Percentiles rank a stretch among this genome's conserved stretches.
phyloP scores from a whole-genome alignment of 2,113 vertebrate genomes.

The Plectropomus leopardus region DNA sequence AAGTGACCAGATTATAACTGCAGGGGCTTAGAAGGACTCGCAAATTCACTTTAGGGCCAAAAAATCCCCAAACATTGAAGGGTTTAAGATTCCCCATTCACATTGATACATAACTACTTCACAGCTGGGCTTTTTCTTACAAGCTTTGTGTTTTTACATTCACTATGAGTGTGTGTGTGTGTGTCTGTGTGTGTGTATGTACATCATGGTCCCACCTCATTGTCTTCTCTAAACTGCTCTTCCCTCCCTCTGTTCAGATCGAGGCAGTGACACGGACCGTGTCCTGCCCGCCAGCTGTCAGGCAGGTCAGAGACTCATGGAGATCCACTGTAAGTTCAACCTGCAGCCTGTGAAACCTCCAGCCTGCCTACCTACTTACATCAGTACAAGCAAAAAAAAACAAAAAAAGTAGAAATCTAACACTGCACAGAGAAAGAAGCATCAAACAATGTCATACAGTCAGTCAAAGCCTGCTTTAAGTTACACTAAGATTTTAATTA shows the following conservation, averaged over 20 bases:
- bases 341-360: slow-evolving; percentile 50
- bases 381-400: neutral
- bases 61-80: neutral
- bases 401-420: neutral
- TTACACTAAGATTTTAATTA: neutral
- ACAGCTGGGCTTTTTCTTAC: neutral
- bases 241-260: slow-evolving; percentile 83
- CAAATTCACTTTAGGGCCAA: neutral
- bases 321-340: slow-evolving; percentile 82
- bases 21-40: neutral
- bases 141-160: neutral
- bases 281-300: slow-evolving; percentile 79
- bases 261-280: slow-evolving; percentile 81
- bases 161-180: neutral
- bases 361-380: slow-evolving; percentile 35
- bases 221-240: slow-evolving; percentile 80
- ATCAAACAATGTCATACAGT: neutral
- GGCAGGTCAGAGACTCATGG: slow-evolving; percentile 83
- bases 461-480: neutral
- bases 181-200: slow-evolving; percentile 20
- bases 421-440: neutral
- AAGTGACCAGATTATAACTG: slow-evolving; percentile 15
- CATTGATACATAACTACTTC: neutral
- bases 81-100: neutral
- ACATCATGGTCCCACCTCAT: slow-evolving; percentile 59